phyloP scores from a whole-genome alignment of 2,113 vertebrate species.

The Catagonus wagneri region DNA sequence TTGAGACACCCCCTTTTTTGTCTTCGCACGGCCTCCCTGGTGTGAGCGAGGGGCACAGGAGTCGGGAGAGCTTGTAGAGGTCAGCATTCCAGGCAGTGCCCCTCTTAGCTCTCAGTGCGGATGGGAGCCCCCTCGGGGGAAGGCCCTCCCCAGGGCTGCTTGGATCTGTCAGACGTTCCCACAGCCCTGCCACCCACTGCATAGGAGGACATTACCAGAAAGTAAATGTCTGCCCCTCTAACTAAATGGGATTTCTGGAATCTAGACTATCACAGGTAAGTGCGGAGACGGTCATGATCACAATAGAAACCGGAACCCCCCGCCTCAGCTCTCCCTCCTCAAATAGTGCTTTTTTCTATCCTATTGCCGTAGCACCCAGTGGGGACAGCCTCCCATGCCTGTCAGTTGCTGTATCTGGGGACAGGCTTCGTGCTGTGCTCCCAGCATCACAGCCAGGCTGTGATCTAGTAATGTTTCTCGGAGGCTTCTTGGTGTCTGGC shows the following conservation, averaged over 20 bases:
- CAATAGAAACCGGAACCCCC: neutral
- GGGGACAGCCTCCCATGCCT: neutral
- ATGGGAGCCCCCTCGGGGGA: neutral
- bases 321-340: neutral
- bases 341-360: neutral
- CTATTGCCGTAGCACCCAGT: neutral
- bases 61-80: too few species aligned
- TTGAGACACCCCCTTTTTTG: too few species aligned
- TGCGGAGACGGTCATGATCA: neutral
- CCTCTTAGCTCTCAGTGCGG: neutral
- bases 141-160: neutral
- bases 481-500: neutral
- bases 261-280: neutral
- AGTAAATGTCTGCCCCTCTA: neutral
- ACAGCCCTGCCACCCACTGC: neutral
- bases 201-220: neutral
- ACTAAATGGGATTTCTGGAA: neutral
- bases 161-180: neutral
- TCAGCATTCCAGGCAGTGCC: too few species aligned
- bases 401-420: neutral
- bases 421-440: neutral
- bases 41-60: too few species aligned
- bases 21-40: too few species aligned
- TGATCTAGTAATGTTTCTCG: neutral
- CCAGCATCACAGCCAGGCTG: accelerated